phyloP scores from a whole-genome alignment of 2,113 vertebrate species.

The Tachuris rubrigastra region DNA sequence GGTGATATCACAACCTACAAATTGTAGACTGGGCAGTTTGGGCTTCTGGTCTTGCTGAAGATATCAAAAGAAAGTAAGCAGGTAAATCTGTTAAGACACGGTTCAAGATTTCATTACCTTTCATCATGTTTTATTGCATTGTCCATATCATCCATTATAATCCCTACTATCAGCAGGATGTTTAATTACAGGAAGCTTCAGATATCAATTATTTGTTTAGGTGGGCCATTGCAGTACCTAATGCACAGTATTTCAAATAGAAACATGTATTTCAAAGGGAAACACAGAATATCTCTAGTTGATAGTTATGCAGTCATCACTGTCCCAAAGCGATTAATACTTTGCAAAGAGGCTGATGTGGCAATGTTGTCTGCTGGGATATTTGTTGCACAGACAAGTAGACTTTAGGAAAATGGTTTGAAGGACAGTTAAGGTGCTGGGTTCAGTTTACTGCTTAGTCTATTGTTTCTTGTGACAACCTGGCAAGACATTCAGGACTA shows the following conservation, averaged over 20 bases:
- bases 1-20: neutral
- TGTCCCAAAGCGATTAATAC: neutral
- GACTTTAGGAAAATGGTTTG: neutral
- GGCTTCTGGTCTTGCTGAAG: neutral
- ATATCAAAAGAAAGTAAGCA: neutral
- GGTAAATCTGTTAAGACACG: neutral
- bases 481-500: neutral
- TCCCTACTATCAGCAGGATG: neutral
- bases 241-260: neutral
- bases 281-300: neutral
- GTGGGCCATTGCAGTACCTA: neutral
- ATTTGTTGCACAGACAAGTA: neutral
- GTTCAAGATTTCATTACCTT: neutral
- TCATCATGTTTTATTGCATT: conserved; percentile 19
- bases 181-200: neutral
- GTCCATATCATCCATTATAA: neutral
- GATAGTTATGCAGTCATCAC: neutral
- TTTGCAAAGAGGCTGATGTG: neutral
- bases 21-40: neutral
- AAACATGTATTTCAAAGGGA: neutral
- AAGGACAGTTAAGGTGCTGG: neutral
- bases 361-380: accelerated
- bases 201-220: neutral
- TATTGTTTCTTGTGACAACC: neutral
- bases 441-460: neutral